Evolutionary conservation across 2,888 invertebrate genomes (phyloP).

Genomic region (Anthoptus insignis): DNA sequence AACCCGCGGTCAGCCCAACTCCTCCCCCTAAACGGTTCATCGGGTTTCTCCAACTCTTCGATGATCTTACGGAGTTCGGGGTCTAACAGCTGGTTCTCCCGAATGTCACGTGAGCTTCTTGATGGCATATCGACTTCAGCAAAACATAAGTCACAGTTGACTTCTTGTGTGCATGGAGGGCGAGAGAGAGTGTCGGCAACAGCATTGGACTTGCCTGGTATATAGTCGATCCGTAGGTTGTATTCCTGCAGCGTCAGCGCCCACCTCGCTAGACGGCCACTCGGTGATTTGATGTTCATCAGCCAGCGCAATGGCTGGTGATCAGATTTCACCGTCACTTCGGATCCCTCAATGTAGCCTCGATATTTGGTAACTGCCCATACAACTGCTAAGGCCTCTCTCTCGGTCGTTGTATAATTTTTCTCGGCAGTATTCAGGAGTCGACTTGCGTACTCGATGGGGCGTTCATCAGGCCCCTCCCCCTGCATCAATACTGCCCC

Average conservation of each 20-base stretch:
- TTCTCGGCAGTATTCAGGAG: slow-evolving; percentile 19
- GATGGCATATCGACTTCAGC: slow-evolving; percentile 11
- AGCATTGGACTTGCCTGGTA: slow-evolving; percentile 52
- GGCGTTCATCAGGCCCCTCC: slow-evolving; percentile 30
- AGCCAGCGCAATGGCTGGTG: slow-evolving; percentile 37
- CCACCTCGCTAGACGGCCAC: slow-evolving; percentile 41
- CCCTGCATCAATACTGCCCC: slow-evolving; percentile 45
- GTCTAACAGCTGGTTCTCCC: slow-evolving; percentile 12
- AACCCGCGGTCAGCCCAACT: background rate
- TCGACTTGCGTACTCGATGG: slow-evolving; percentile 32
- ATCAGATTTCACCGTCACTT: slow-evolving; percentile 4
- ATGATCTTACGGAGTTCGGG: slow-evolving; percentile 17
- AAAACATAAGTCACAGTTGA: background rate
- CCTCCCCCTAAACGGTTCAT: slow-evolving; percentile 13
- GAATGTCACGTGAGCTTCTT: slow-evolving; percentile 4
- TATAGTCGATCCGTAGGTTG: slow-evolving; percentile 59
- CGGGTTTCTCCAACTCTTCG: slow-evolving; percentile 9
- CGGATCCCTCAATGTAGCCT: background rate
- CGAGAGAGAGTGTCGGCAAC: slow-evolving; percentile 5
- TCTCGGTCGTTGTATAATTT: slow-evolving; percentile 22
- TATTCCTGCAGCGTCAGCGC: slow-evolving; percentile 56
- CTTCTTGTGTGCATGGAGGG: background rate
- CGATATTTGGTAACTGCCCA: slow-evolving; percentile 13
- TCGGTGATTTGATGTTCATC: slow-evolving; percentile 32
- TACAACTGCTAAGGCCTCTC: slow-evolving; percentile 14